phyloP scores from a whole-genome alignment of 2,888 invertebrate genomes.

The Mimas tiliae region DNA sequence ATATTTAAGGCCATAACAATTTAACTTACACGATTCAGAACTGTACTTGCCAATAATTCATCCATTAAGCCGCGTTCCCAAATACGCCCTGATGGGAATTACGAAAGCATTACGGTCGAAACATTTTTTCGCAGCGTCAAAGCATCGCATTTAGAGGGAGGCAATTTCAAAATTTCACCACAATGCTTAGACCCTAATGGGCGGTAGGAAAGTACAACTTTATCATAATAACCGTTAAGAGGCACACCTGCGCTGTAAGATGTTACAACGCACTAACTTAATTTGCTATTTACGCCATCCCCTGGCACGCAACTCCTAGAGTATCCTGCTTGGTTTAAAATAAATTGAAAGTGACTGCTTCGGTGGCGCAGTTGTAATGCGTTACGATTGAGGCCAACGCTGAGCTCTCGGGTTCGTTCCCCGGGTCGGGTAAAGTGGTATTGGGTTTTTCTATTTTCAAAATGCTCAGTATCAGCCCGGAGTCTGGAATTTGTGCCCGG shows the following conservation, averaged over 20 bases:
- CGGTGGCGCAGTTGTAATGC: too few species aligned
- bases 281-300: conserved; percentile 43
- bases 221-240: conserved; percentile 64
- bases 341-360: too few species aligned
- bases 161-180: conserved; percentile 43
- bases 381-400: too few species aligned
- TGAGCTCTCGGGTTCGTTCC: too few species aligned
- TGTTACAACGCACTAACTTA: conserved; percentile 48
- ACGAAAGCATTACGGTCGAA: conserved; percentile 2
- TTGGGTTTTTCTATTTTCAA: too few species aligned
- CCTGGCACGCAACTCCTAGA: neutral
- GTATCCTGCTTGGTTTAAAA: neutral
- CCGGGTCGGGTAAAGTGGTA: too few species aligned
- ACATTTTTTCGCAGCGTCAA: neutral
- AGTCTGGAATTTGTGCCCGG: too few species aligned
- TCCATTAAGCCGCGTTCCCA: conserved; percentile 2
- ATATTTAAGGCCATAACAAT: neutral
- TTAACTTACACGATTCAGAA: conserved; percentile 7
- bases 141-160: conserved; percentile 29
- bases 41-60: conserved; percentile 16
- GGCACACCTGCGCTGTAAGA: conserved; percentile 53
- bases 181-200: conserved; percentile 46
- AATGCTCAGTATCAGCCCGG: too few species aligned
- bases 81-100: conserved; percentile 19
- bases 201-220: conserved; percentile 51